A percentile compares a stretch with the other conserved stretches of the same genome.
phyloP scores from a whole-genome alignment of 1,140 invertebrate genomes.

The Aphis gossypii region DNA sequence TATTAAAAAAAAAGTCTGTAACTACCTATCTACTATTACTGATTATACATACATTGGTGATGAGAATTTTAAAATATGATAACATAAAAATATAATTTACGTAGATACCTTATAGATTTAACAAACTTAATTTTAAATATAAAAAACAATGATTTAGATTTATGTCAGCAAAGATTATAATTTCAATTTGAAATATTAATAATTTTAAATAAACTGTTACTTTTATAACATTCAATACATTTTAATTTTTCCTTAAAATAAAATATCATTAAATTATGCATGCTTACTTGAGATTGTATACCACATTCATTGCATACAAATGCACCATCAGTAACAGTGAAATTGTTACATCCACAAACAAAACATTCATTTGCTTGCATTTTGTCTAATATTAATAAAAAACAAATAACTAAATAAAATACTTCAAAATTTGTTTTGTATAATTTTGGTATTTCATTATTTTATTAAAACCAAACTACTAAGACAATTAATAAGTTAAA shows the following conservation, averaged over 20 bases:
- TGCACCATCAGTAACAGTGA: background rate
- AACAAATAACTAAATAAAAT: background rate
- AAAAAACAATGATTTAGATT: background rate
- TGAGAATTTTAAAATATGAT: background rate
- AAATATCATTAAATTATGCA: background rate
- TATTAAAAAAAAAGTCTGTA: background rate
- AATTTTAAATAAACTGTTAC: background rate
- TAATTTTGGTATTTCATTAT: too few species aligned
- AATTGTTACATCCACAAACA: constrained; percentile 14
- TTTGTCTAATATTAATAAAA: background rate
- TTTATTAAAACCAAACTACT: too few species aligned
- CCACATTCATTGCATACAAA: constrained; percentile 34
- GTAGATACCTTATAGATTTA: background rate
- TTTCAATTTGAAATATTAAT: background rate
- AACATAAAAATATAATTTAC: background rate
- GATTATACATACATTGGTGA: background rate
- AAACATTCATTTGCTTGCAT: constrained; percentile 35
- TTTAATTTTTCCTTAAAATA: background rate
- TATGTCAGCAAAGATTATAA: background rate
- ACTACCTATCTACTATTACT: background rate
- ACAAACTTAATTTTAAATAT: background rate
- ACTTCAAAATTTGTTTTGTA: background rate
- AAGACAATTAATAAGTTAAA: too few species aligned
- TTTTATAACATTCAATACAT: background rate
- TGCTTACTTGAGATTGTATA: constrained; percentile 39